Base-by-base conservation (phyloP, 2,888 invertebrate species). In the Macrophya annulata region DNA sequence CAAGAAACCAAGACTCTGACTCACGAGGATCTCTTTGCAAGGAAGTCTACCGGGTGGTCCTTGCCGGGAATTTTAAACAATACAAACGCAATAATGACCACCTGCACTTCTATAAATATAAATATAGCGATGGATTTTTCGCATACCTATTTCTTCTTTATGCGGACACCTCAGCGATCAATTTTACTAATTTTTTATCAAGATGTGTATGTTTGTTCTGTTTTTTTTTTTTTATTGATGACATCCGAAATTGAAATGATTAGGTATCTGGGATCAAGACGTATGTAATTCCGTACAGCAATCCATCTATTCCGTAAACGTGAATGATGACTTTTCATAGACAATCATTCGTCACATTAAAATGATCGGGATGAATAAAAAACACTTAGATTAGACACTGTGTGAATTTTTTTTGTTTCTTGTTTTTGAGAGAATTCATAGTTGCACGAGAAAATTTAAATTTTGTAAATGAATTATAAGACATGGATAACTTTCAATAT, bases 31-130 rank as follows among this genome's bases (percentile, higher is more conserved):
- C n/a, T 45, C n/a, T 10, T 10, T 43, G 45, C 25, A 5, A 45
- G 43, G 45, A 17, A n/a, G 21, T 74, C 72, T 74, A 45, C 72
- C 72, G 45, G 72, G 72, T 74, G 72, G 21, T 21, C 72, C 21
- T 21, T 45, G 72, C 40, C 25, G 43, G 72, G 45, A 74, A 45
- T 43, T 45, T 43, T 45, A n/a, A 45, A 45, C n/a, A 74, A 37
- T 68, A 37, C 37, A 68, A 68, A 17, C 37, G 68, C 21, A 17
- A 68, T 37, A 37, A 62, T 25, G 3, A 62, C 62, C 62, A 62
- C 4, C 62, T 25, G 62, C 4, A 62, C 62, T 25, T 25, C 10
- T 10, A 25, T 12, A 25, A 25, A 25, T 25, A 25, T 17, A 25
- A 62, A 62, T n/a, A 55, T n/a, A n/a, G 17, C 15, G 55, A 55